Percentiles rank a stretch among this genome's conserved stretches.
Conservation (phyloP, 2,888 invertebrate species). For the Cantharis rufa region DNA sequence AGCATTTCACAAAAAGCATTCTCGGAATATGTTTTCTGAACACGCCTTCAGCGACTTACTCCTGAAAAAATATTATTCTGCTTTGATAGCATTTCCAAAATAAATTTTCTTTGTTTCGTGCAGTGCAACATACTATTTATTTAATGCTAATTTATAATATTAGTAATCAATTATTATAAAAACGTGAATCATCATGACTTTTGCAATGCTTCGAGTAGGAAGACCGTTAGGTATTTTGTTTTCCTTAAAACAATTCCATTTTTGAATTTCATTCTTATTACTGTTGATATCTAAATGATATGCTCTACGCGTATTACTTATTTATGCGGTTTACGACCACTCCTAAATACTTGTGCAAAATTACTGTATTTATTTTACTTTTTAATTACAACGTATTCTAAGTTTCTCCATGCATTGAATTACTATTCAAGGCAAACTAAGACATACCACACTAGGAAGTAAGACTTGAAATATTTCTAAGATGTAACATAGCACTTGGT, state of each 20-base stretch:
- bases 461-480: background rate
- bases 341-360: conserved; percentile 13
- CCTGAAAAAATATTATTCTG: background rate
- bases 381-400: background rate
- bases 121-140: background rate
- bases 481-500: background rate
- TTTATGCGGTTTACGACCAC: conserved; percentile 1
- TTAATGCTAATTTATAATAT: background rate
- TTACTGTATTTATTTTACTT: conserved; percentile 10
- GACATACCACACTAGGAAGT: background rate
- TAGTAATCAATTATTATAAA: background rate
- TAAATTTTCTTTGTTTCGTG: background rate
- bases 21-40: background rate
- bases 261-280: background rate
- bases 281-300: background rate
- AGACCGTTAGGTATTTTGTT: background rate
- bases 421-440: background rate
- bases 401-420: background rate
- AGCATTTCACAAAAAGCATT: background rate
- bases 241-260: background rate
- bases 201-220: background rate
- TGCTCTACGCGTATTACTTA: background rate
- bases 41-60: background rate
- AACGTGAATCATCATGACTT: background rate
- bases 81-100: background rate